Percentiles rank a stretch among this genome's conserved stretches.
Evolutionary conservation across 2,797 vertebrate species (phyloP).

Genomic region (Coracias cyanogaster): DNA sequence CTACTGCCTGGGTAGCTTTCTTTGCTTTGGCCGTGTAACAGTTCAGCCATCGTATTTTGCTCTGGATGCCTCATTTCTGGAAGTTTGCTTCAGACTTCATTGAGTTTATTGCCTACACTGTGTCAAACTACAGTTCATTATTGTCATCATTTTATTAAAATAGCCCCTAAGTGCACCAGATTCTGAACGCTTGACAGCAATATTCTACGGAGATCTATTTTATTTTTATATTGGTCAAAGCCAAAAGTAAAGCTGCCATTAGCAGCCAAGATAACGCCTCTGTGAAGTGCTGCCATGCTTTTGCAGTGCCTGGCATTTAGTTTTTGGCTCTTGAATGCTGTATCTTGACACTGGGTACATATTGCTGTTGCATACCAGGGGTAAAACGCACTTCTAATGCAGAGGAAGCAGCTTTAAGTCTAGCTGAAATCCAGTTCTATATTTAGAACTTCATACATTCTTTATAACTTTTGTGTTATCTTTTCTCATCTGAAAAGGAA

Average conservation of each 20-base stretch:
- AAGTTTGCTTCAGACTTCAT: slow-evolving; percentile 59
- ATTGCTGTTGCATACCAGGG: background rate
- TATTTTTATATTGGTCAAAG: slow-evolving; percentile 46
- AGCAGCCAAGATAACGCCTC: background rate
- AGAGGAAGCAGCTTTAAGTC: background rate
- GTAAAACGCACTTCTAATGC: background rate
- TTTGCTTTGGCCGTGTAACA: background rate
- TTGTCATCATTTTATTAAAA: slow-evolving; percentile 49
- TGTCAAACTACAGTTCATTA: slow-evolving; percentile 55
- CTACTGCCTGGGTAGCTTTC: background rate
- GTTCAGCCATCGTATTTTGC: background rate
- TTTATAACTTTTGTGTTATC: slow-evolving; percentile 44
- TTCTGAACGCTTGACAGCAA: slow-evolving; percentile 36
- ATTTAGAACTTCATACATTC: slow-evolving; percentile 49
- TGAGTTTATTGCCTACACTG: slow-evolving; percentile 47
- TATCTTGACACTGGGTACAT: background rate
- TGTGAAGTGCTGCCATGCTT: slow-evolving; percentile 3
- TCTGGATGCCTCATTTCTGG: slow-evolving; percentile 26
- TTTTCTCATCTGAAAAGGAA: slow-evolving; percentile 37
- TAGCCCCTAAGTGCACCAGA: slow-evolving; percentile 13
- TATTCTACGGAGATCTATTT: background rate
- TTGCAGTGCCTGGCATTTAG: background rate
- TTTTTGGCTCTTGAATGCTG: background rate
- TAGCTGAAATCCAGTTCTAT: slow-evolving; percentile 35
- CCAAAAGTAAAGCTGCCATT: slow-evolving; percentile 10